phyloP scores from a whole-genome alignment of 2,113 vertebrate genomes.

The Leptocoma aspasia region DNA sequence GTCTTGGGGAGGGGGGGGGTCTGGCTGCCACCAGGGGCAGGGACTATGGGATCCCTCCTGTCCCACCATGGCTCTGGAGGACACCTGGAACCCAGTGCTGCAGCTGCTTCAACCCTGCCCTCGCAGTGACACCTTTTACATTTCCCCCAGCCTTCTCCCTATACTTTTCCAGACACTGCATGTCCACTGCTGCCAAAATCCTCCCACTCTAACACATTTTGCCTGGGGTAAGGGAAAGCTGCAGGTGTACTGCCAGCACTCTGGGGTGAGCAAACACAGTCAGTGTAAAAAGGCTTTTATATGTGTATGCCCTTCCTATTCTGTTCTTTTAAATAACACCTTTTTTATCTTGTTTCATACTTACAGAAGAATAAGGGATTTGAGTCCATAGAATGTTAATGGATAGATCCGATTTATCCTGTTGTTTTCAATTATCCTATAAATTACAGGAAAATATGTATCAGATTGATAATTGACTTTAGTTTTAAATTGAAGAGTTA shows the following conservation, averaged over 20 bases:
- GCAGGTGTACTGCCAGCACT: too few species aligned
- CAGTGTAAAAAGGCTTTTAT: fast-evolving
- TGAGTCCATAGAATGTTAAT: slow-evolving; percentile 87
- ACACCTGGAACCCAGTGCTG: not conserved
- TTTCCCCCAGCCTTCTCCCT: not conserved
- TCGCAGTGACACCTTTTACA: not conserved
- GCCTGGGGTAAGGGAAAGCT: not conserved
- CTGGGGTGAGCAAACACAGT: not conserved
- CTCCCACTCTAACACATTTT: not conserved
- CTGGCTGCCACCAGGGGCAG: fast-evolving
- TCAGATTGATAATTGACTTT: not conserved
- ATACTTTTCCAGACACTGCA: not conserved
- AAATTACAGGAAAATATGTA: slow-evolving; percentile 33
- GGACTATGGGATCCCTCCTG: not conserved
- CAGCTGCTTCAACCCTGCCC: not conserved
- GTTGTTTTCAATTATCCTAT: slow-evolving; percentile 93
- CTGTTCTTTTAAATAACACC: not conserved
- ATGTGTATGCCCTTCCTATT: not conserved
- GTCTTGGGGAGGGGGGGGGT: fast-evolving
- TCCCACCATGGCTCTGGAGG: fast-evolving
- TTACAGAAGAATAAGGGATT: slow-evolving; percentile 93
- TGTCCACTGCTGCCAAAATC: not conserved
- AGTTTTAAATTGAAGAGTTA: not conserved
- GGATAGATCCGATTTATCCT: slow-evolving; percentile 86
- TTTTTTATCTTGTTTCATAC: slow-evolving; percentile 53